A percentile compares a stretch with the other conserved stretches of the same genome.
Conservation (phyloP, 2,888 invertebrate genomes). For the Lissocephala sabroskyi region DNA sequence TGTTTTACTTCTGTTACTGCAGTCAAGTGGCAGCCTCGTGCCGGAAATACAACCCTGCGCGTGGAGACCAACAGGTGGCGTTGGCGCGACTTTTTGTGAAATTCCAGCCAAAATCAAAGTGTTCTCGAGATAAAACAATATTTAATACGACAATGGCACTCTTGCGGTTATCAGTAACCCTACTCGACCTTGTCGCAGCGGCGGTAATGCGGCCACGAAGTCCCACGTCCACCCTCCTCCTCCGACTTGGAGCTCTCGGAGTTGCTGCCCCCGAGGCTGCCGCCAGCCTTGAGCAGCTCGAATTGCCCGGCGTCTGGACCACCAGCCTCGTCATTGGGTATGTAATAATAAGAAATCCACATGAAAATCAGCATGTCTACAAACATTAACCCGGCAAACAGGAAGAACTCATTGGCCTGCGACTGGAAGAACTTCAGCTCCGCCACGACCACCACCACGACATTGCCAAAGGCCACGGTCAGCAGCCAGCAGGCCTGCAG, state of each 20-base stretch:
- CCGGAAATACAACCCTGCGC: too few species aligned
- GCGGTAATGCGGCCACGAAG: constrained; percentile 36
- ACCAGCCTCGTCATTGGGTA: constrained; percentile 62
- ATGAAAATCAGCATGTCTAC: constrained; percentile 87
- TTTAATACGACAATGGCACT: not conserved
- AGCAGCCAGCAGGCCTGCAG: constrained; percentile 94
- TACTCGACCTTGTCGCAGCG: not conserved
- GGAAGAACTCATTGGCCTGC: constrained; percentile 89
- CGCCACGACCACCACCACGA: constrained; percentile 92
- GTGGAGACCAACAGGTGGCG: too few species aligned
- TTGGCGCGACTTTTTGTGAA: too few species aligned
- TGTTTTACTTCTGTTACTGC: too few species aligned
- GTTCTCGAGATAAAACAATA: not conserved
- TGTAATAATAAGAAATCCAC: constrained; percentile 85
- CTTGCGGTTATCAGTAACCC: not conserved
- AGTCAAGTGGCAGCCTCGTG: too few species aligned
- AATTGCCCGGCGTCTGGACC: not conserved
- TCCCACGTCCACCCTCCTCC: too few species aligned
- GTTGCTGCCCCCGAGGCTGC: not conserved
- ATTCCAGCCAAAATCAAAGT: too few species aligned
- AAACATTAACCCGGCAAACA: constrained; percentile 91
- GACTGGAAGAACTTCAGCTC: constrained; percentile 83
- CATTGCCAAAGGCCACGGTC: constrained; percentile 93
- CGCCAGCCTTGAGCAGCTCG: not conserved
- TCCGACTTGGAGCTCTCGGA: not conserved